Conservation (phyloP, 2,888 invertebrate genomes). For the Adelphocoris suturalis region DNA sequence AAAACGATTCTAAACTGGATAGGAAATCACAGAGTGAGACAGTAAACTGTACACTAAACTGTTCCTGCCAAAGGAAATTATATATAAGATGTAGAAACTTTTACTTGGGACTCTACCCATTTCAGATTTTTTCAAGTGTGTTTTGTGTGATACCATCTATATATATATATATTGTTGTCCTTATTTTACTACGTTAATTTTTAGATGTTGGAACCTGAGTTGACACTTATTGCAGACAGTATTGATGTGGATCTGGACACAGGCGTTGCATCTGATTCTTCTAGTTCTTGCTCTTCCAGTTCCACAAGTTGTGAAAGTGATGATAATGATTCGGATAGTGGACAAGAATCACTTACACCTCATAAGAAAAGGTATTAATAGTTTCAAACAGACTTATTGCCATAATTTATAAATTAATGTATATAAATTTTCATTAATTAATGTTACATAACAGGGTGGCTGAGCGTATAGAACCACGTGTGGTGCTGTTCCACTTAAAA, state of each 20-base stretch:
- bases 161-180: too few relatives aligned
- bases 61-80: too few relatives aligned
- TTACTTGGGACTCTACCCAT: too few relatives aligned
- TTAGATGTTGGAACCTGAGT: slow-evolving; percentile 86
- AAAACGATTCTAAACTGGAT: too few relatives aligned
- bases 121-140: too few relatives aligned
- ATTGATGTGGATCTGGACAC: slow-evolving; percentile 92
- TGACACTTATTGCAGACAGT: slow-evolving; percentile 88
- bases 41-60: too few relatives aligned
- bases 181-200: slow-evolving; percentile 29
- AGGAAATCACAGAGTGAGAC: too few relatives aligned
- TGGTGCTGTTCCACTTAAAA: slow-evolving; percentile 49
- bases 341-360: slow-evolving; percentile 92
- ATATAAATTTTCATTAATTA: neutral
- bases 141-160: too few relatives aligned
- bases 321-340: slow-evolving; percentile 83
- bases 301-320: slow-evolving; percentile 84
- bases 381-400: neutral
- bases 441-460: slow-evolving; percentile 50
- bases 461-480: slow-evolving; percentile 11
- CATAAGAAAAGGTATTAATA: slow-evolving; percentile 85
- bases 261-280: slow-evolving; percentile 96
- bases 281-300: slow-evolving; percentile 89
- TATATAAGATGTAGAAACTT: too few relatives aligned
- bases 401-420: neutral